These are phyloP conservation scores for Sebastes diaconus DNA, from an alignment of 2,797 vertebrate species.

Conservation along the genomic window DNA sequence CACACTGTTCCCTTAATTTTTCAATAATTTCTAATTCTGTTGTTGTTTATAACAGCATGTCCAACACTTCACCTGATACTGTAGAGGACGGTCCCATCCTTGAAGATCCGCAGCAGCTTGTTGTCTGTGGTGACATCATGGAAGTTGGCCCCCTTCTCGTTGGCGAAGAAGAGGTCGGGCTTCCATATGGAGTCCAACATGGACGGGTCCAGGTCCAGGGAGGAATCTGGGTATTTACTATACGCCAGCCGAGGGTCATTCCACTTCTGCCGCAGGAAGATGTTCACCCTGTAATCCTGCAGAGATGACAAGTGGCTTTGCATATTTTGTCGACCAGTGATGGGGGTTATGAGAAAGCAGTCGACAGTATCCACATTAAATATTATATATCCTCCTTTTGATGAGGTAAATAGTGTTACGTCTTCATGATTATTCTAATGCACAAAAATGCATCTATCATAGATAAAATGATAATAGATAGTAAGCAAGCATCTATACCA, in stretches of 20 bases:
- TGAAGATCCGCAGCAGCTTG: conserved; percentile 97
- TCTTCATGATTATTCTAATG: background rate
- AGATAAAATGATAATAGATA: background rate
- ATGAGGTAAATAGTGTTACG: background rate
- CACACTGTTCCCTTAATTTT: background rate
- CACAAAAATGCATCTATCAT: background rate
- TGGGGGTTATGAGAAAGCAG: conserved; percentile 27
- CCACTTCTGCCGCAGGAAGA: conserved; percentile 99
- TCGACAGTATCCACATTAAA: background rate
- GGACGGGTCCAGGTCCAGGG: conserved; percentile 96
- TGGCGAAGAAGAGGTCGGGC: conserved; percentile 98
- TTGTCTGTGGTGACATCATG: conserved; percentile 99
- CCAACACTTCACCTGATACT: conserved; percentile 90
- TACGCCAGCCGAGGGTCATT: conserved; percentile 96
- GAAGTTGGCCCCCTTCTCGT: conserved; percentile 98
- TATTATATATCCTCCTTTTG: background rate
- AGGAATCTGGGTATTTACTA: conserved; percentile 96
- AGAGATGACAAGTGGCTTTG: conserved; percentile 71
- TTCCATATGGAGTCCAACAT: conserved; percentile 99
- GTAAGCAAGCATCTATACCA: background rate
- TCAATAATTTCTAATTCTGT: background rate
- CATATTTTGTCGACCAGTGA: conserved; percentile 52
- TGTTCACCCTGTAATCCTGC: conserved; percentile 99
- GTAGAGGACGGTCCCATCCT: conserved; percentile 96
- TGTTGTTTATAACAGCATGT: background rate